These are phyloP conservation scores for Nothocercus nigrocapillus DNA, from an alignment of 2,113 vertebrate genomes.

Conservation along the genomic window DNA sequence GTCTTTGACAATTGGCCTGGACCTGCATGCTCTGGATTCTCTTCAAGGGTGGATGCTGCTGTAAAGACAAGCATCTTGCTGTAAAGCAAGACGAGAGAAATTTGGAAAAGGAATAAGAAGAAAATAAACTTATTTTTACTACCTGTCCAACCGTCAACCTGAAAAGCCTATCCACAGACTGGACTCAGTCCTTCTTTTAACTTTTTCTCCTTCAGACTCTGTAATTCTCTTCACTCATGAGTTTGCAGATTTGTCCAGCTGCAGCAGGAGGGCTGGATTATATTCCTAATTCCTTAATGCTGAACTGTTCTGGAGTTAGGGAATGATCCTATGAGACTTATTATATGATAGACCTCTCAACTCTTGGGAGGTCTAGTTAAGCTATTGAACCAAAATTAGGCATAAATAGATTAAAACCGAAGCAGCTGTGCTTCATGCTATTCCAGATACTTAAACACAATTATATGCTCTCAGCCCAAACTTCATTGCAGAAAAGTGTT, in stretches of 20 bases:
- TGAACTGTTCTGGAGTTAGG: not conserved
- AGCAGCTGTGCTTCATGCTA: not conserved
- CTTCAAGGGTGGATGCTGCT: not conserved
- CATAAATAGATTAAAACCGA: not conserved
- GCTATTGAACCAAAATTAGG: not conserved
- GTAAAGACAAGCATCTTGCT: not conserved
- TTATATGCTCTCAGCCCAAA: not conserved
- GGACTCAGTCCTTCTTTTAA: not conserved
- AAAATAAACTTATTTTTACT: not conserved
- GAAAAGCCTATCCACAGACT: not conserved
- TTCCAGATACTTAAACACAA: not conserved
- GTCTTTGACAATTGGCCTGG: not conserved
- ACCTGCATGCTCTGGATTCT: not conserved
- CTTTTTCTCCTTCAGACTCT: not conserved
- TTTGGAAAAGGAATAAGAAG: not conserved
- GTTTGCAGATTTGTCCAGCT: not conserved
- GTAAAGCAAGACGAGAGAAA: not conserved
- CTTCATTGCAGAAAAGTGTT: not conserved
- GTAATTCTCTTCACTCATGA: not conserved
- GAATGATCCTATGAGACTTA: not conserved
- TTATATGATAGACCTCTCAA: not conserved
- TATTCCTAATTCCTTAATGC: not conserved
- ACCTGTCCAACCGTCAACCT: not conserved
- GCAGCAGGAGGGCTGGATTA: not conserved
- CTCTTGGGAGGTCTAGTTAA: not conserved